phyloP scores from a whole-genome alignment of 1,140 invertebrate genomes.

The Melanaphis sacchari region DNA sequence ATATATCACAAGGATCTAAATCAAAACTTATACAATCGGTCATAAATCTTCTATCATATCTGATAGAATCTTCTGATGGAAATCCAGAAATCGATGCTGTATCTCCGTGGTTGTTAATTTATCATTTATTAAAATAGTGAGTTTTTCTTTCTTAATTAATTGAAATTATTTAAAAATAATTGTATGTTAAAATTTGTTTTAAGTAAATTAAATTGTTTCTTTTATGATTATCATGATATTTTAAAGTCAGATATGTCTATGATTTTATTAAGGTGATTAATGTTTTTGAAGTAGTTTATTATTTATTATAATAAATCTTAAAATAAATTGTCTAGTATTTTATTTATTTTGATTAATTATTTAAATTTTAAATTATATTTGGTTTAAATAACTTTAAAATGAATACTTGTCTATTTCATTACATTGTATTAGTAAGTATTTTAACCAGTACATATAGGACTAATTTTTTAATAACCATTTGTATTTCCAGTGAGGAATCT shows the following conservation, averaged over 20 bases:
- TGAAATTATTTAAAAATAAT: no score
- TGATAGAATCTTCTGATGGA: conserved; percentile 71
- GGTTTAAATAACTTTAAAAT: background rate
- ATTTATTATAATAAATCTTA: no score
- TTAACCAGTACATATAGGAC: background rate
- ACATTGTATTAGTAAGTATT: background rate
- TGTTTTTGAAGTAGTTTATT: no score
- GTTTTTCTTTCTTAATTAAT: background rate
- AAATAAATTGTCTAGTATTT: background rate
- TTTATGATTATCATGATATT: background rate
- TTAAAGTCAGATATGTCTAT: no score
- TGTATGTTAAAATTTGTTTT: no score
- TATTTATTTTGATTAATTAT: background rate
- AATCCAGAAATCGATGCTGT: conserved; percentile 67
- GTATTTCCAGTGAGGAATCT: conserved; percentile 41
- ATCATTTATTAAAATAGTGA: conserved; percentile 73
- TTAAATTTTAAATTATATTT: background rate
- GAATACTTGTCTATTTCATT: background rate
- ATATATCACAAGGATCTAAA: conserved; percentile 67
- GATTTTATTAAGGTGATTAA: no score
- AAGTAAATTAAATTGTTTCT: background rate
- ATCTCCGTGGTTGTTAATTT: conserved; percentile 83
- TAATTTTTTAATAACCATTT: background rate
- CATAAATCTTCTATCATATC: conserved; percentile 76
- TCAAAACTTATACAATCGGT: conserved; percentile 77